Evolutionary conservation across 1,140 invertebrate genomes (phyloP).

Genomic region (Diachasma alloeum): DNA sequence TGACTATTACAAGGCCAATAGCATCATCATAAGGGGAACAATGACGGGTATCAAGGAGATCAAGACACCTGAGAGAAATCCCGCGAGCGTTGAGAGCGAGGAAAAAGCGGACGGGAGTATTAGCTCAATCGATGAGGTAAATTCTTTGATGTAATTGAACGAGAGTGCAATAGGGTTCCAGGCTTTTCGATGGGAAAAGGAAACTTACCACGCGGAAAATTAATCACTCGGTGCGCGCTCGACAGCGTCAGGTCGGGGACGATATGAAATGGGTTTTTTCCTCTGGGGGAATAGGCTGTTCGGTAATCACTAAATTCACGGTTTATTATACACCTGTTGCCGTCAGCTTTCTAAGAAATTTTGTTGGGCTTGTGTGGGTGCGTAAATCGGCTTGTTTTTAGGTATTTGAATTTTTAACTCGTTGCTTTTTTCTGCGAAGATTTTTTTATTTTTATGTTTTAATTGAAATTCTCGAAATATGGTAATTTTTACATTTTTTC

Average conservation of each 20-base stretch:
- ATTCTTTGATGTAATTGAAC: no score
- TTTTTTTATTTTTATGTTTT: no score
- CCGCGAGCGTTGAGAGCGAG: conserved; percentile 51
- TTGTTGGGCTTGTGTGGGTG: no score
- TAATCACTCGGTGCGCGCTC: background rate
- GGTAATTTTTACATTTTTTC: no score
- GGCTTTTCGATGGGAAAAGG: background rate
- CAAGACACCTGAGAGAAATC: conserved; percentile 62
- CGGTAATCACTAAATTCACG: background rate
- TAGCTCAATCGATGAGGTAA: conserved; percentile 53
- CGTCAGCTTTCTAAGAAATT: background rate
- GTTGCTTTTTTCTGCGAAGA: no score
- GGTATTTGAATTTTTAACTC: no score
- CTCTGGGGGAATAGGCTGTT: background rate
- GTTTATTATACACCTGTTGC: background rate
- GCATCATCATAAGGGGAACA: conserved; percentile 71
- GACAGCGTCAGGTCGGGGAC: background rate
- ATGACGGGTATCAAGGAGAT: conserved; percentile 68
- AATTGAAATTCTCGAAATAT: no score
- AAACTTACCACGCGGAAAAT: background rate
- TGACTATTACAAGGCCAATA: conserved; percentile 75
- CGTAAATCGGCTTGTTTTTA: no score
- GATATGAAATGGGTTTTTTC: background rate
- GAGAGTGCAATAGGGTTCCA: no score
- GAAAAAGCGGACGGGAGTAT: conserved; percentile 44